phyloP scores from a whole-genome alignment of 2,888 invertebrate genomes.

The Rutpela maculata region DNA sequence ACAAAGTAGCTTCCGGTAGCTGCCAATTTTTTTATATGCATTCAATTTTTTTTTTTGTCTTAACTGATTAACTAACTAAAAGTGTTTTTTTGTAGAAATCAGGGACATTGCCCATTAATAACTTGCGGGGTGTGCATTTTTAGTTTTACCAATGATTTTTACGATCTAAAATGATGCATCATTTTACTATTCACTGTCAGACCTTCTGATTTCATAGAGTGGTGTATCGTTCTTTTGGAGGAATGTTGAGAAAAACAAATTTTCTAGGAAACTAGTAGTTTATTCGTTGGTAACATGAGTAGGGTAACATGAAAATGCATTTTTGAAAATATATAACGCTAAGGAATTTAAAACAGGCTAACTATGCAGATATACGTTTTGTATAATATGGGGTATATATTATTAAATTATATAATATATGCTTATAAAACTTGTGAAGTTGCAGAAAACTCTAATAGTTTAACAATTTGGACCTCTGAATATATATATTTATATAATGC shows the following conservation, averaged over 20 bases:
- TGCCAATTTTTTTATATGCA: too few species aligned
- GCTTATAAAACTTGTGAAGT: conserved; percentile 75
- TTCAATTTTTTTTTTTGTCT: too few species aligned
- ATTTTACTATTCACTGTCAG: too few species aligned
- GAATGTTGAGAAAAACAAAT: conserved; percentile 9
- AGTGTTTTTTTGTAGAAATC: too few species aligned
- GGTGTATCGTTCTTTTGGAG: neutral
- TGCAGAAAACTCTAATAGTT: conserved; percentile 74
- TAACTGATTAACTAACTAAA: too few species aligned
- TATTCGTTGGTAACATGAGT: conserved; percentile 74
- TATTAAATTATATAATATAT: conserved; percentile 71
- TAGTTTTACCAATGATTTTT: too few species aligned
- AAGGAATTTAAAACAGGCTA: conserved; percentile 72
- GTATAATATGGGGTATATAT: conserved; percentile 70
- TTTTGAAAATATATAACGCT: conserved; percentile 72
- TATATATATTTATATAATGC: conserved; percentile 63
- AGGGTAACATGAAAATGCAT: conserved; percentile 73
- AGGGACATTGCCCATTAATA: too few species aligned
- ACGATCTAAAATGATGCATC: too few species aligned
- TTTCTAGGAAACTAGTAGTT: conserved; percentile 73
- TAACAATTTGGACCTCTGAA: conserved; percentile 75
- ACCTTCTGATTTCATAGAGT: too few species aligned
- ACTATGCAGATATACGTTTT: conserved; percentile 70
- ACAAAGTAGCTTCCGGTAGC: too few species aligned
- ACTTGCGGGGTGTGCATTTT: too few species aligned